These are phyloP conservation scores for Riparia riparia DNA, from an alignment of 2,113 vertebrate species.

Conservation along the genomic window DNA sequence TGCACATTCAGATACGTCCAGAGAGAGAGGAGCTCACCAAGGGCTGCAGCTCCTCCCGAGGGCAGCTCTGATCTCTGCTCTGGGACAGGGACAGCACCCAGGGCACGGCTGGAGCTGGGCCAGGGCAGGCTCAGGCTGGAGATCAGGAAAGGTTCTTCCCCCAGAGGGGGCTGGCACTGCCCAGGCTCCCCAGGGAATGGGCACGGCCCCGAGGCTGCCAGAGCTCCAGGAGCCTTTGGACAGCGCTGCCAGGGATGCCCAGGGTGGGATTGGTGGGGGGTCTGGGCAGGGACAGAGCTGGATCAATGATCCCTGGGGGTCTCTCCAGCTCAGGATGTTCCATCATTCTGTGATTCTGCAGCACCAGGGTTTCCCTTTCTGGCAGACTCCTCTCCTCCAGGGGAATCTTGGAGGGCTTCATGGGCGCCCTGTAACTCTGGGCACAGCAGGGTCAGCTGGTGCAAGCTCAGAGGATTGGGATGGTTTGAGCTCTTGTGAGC, in stretches of 20 bases:
- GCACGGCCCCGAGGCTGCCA: background rate
- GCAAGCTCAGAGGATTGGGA: background rate
- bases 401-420: background rate
- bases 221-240: background rate
- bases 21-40: background rate
- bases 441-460: background rate
- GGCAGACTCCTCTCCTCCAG: background rate
- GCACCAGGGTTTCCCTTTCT: background rate
- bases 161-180: background rate
- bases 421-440: background rate
- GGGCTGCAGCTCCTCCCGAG: background rate
- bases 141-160: background rate
- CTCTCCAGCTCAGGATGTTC: background rate
- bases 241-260: background rate
- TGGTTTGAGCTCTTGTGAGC: background rate
- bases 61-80: accelerated
- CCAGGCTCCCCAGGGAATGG: background rate
- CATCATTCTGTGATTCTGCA: background rate
- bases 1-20: background rate
- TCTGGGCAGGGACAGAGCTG: background rate
- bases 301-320: accelerated
- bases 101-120: background rate
- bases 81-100: accelerated
- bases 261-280: background rate
- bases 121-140: background rate